Percentiles rank a stretch among this genome's conserved stretches.
These are phyloP conservation scores for Lottia gigantea DNA, from an alignment of 2,888 invertebrate species.

Conservation along the genomic window DNA sequence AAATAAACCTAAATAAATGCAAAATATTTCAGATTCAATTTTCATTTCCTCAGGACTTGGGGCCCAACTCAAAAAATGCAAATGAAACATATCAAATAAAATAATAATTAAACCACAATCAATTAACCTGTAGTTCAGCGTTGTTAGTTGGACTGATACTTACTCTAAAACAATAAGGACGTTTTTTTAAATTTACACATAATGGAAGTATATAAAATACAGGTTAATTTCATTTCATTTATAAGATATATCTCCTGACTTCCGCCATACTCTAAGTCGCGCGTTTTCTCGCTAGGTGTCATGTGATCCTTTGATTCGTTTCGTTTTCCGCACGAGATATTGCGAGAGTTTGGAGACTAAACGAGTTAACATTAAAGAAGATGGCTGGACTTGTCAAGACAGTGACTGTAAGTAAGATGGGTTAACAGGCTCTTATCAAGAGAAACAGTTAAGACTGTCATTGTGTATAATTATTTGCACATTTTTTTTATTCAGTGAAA, in stretches of 20 bases:
- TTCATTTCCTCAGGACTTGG: not conserved
- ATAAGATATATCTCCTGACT: constrained; percentile 23
- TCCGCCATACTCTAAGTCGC: constrained; percentile 37
- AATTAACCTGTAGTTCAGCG: not conserved
- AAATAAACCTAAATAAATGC: constrained; percentile 11
- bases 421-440: not conserved
- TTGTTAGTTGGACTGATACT: not conserved
- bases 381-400: constrained; percentile 20
- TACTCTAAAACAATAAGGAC: not conserved
- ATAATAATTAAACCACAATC: not conserved
- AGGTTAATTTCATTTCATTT: constrained; percentile 13
- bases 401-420: constrained; percentile 9
- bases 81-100: not conserved
- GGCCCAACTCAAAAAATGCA: constrained; percentile 11
- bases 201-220: not conserved
- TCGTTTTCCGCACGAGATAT: constrained; percentile 13
- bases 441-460: too few species aligned
- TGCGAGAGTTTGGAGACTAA: constrained; percentile 13
- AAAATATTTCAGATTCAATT: constrained; percentile 2
- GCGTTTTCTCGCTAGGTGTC: constrained; percentile 29
- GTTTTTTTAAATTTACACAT: not conserved
- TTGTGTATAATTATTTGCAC: too few species aligned
- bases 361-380: constrained; percentile 12
- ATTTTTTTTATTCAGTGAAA: too few species aligned
- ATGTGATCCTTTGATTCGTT: constrained; percentile 24